Evolutionary conservation across 2,888 invertebrate species (phyloP).

Genomic region (Euphydryas editha): DNA sequence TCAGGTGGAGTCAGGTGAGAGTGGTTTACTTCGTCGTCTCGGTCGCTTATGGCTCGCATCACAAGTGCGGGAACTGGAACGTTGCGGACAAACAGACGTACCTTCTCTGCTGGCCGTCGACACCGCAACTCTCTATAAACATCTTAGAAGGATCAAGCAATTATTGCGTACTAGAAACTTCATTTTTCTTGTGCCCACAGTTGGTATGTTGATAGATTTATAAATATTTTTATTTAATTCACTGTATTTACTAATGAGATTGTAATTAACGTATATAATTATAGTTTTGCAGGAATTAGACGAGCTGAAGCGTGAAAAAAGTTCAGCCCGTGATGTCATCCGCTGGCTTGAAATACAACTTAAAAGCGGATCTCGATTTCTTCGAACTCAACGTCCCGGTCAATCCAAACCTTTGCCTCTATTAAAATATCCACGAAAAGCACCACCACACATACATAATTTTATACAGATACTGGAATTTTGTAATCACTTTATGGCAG

Average conservation of each 20-base stretch:
- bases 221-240: not conserved
- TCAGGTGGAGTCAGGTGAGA: conserved; percentile 59
- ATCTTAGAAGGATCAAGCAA: conserved; percentile 91
- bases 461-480: conserved; percentile 93
- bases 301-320: conserved; percentile 92
- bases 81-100: conserved; percentile 83
- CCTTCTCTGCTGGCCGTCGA: conserved; percentile 96
- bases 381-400: conserved; percentile 93
- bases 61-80: conserved; percentile 94
- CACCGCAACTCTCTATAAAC: conserved; percentile 90
- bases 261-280: conserved; percentile 41
- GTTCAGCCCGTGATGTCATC: conserved; percentile 94
- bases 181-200: conserved; percentile 93
- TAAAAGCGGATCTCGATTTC: conserved; percentile 92
- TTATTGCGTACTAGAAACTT: conserved; percentile 92
- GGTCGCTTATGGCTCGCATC: conserved; percentile 95
- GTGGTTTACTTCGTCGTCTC: conserved; percentile 91
- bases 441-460: conserved; percentile 83
- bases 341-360: conserved; percentile 96
- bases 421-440: conserved; percentile 75
- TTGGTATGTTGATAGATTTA: conserved; percentile 82
- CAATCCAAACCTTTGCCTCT: conserved; percentile 89
- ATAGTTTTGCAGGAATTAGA: conserved; percentile 94
- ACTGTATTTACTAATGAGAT: not conserved
- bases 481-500: conserved; percentile 88